Percentiles rank a stretch among this genome's conserved stretches.
phyloP scores from a whole-genome alignment of 2,888 invertebrate species.

The Strigamia crassipes region DNA sequence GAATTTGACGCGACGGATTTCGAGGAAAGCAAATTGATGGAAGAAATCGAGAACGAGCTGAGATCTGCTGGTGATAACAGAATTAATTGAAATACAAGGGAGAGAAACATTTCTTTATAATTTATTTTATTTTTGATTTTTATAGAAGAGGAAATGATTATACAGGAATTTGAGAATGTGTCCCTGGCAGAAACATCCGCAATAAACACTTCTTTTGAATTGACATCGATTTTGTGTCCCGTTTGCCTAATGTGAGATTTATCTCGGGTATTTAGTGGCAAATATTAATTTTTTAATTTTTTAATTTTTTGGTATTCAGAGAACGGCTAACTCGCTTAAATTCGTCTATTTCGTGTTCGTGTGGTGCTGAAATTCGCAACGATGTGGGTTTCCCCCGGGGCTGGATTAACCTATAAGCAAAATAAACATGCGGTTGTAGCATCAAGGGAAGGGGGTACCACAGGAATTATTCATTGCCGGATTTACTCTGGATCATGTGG shows the following conservation, averaged over 20 bases:
- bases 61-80: background rate
- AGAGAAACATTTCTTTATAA: background rate
- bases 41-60: background rate
- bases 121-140: background rate
- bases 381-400: background rate
- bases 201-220: background rate
- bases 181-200: background rate
- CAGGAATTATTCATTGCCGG: too few relatives aligned
- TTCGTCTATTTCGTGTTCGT: background rate
- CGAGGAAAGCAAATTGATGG: background rate
- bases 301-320: background rate
- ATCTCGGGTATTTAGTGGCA: background rate
- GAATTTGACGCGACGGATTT: background rate
- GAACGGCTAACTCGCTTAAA: background rate
- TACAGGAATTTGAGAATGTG: background rate
- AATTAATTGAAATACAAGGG: background rate
- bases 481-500: too few relatives aligned
- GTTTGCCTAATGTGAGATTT: background rate
- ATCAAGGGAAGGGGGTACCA: too few relatives aligned
- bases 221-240: background rate
- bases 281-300: constrained; percentile 11
- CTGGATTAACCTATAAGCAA: too few relatives aligned
- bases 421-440: too few relatives aligned
- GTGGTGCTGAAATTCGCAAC: background rate
- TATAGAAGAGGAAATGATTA: background rate